Base-by-base conservation (phyloP, 2,113 vertebrate species). In the Poecilia latipinna region DNA sequence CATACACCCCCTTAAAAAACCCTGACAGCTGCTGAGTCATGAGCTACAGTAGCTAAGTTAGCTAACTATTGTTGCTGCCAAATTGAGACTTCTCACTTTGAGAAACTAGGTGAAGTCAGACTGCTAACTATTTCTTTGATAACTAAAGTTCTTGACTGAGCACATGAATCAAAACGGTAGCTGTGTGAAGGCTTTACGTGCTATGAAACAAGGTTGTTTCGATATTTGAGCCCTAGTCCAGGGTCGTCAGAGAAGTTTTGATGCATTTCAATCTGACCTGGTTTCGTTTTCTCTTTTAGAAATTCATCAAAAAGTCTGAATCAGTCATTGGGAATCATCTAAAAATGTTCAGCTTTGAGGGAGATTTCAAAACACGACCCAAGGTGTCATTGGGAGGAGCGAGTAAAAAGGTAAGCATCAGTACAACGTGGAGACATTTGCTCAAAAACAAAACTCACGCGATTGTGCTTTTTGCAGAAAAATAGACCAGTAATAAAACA, bases 311-410 rank as follows among this genome's bases (percentile, higher is more conserved):
- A 70, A 68, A 33, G 5, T 79, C 39, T 68, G 62, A 78, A 63
- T 80, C 78, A 78, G 93, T 96, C 81, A 80, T 98, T 98, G 97
- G 96, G 90, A 97, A 96, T 92, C 91, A 90, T 84, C 93, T 94
- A 92, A 96, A 86, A 91, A 99, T 99, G 98, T 99, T 99, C 84
- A 99, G 98, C 94, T 99, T 99, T 87, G 98, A 99, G 93, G 98
- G 97, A 85, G 97, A 99, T 77, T 99, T 99, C 95, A 98, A 97
- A 91, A 97, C 97, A 84, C 96, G 97, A 94, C 98, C 97, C 92
- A 99, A 97, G 91, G 97, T 99, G 76, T 99, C 98, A 67, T 97
- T 99, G 72, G 96, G 98, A 80, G 98, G 98, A 93, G 98, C 97
- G 28, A 99, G 97, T 83, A 94, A 94, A 94, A 99, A 99, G 96